Conservation (phyloP, 1,140 invertebrate genomes). For the Papilio helenus region DNA sequence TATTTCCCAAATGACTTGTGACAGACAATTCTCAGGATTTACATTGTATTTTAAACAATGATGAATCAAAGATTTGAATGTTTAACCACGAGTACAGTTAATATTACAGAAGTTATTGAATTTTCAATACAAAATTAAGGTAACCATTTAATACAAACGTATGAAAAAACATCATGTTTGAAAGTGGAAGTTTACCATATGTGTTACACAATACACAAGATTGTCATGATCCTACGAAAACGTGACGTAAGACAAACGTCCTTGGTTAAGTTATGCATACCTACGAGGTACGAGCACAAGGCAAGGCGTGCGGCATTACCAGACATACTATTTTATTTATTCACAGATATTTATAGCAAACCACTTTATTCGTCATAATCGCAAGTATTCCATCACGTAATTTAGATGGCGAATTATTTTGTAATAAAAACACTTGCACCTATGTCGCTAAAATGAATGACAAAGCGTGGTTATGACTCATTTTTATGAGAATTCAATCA, state of each 20-base stretch:
- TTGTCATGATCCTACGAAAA: conserved; percentile 36
- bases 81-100: no score
- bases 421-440: conserved; percentile 6
- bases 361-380: conserved; percentile 21
- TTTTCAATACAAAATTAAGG: no score
- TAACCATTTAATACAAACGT: no score
- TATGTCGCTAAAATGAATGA: conserved; percentile 20
- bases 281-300: conserved; percentile 28
- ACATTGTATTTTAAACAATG: not conserved
- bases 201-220: conserved; percentile 23
- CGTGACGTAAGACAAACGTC: conserved; percentile 34
- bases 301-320: conserved; percentile 20
- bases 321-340: conserved; percentile 34
- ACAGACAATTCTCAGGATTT: not conserved
- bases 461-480: conserved; percentile 9
- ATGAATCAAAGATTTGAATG: not conserved
- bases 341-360: conserved; percentile 47
- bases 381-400: conserved; percentile 10
- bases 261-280: conserved; percentile 38
- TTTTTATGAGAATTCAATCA: conserved; percentile 21
- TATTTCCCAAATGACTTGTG: not conserved
- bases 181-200: conserved; percentile 9
- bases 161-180: not conserved
- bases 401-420: conserved; percentile 7
- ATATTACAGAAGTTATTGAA: no score